These are phyloP conservation scores for Penelope pileata DNA, from an alignment of 2,113 vertebrate genomes.

Conservation along the genomic window DNA sequence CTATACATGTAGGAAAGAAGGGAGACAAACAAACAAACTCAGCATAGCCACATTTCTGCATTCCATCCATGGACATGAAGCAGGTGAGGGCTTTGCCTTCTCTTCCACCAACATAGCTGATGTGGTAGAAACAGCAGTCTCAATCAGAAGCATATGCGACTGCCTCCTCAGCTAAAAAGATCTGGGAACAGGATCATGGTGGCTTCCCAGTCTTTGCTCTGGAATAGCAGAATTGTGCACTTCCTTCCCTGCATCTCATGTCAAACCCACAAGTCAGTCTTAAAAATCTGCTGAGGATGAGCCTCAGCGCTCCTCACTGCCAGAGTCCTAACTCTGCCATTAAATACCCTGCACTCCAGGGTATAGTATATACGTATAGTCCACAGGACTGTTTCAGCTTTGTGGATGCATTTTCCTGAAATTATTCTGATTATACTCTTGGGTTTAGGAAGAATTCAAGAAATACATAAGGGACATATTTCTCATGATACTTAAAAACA, in stretches of 20 bases:
- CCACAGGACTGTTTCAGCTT: background rate
- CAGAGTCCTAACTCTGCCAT: background rate
- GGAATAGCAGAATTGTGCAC: fast-evolving
- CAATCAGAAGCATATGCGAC: background rate
- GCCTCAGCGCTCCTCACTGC: background rate
- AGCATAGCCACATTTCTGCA: fast-evolving
- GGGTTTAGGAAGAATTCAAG: background rate
- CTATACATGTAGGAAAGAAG: background rate
- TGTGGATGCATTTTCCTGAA: background rate
- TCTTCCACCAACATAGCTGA: background rate
- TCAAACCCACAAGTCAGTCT: background rate
- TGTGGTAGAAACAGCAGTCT: background rate
- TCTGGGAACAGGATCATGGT: background rate
- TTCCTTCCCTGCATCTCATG: background rate
- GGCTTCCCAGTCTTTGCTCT: background rate
- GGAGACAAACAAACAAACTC: background rate
- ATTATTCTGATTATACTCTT: background rate
- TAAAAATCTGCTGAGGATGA: background rate
- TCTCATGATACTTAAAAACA: background rate
- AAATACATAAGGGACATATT: background rate
- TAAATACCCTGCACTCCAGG: background rate
- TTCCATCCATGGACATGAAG: background rate
- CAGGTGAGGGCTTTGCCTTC: background rate
- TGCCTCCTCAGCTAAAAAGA: background rate
- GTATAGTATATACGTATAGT: no score